phyloP scores from a whole-genome alignment of 1,140 invertebrate species.

The Aradophagus sp. region DNA sequence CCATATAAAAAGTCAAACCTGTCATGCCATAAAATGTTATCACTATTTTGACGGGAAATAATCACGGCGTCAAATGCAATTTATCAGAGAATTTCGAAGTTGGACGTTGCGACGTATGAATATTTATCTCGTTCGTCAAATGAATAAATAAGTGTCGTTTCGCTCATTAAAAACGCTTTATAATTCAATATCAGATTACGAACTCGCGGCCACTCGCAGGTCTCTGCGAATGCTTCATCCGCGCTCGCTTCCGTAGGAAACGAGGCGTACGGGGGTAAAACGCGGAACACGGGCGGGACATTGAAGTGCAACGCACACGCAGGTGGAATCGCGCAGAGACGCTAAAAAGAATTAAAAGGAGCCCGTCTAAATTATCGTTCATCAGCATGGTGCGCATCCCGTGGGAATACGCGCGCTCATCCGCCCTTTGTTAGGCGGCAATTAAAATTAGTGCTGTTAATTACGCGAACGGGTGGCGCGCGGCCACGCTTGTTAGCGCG shows the following conservation, averaged over 20 bases:
- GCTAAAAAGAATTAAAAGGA: slow-evolving; percentile 61
- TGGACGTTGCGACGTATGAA: neutral
- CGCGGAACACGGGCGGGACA: slow-evolving; percentile 31
- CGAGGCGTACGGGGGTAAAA: slow-evolving; percentile 22
- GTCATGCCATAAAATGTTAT: too few relatives aligned
- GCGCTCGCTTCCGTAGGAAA: slow-evolving; percentile 40
- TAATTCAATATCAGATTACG: slow-evolving; percentile 25
- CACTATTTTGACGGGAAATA: too few relatives aligned
- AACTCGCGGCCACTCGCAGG: slow-evolving; percentile 18
- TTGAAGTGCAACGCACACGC: slow-evolving; percentile 33
- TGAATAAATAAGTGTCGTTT: slow-evolving; percentile 16
- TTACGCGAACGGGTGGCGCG: slow-evolving; percentile 61
- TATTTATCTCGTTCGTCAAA: slow-evolving; percentile 3
- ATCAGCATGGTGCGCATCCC: slow-evolving; percentile 61
- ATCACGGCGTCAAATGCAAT: too few relatives aligned
- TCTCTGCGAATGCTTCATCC: slow-evolving; percentile 38
- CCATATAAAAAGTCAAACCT: too few relatives aligned
- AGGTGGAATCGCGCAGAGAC: slow-evolving; percentile 48
- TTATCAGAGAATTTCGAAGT: too few relatives aligned
- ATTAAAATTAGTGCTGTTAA: slow-evolving; percentile 73
- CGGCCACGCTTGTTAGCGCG: slow-evolving; percentile 62
- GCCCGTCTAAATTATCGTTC: slow-evolving; percentile 68
- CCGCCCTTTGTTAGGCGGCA: slow-evolving; percentile 67
- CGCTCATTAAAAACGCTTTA: slow-evolving; percentile 22
- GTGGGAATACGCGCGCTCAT: slow-evolving; percentile 63